Conservation (phyloP, 2,888 invertebrate species). For the Standfussiana lucernea region DNA sequence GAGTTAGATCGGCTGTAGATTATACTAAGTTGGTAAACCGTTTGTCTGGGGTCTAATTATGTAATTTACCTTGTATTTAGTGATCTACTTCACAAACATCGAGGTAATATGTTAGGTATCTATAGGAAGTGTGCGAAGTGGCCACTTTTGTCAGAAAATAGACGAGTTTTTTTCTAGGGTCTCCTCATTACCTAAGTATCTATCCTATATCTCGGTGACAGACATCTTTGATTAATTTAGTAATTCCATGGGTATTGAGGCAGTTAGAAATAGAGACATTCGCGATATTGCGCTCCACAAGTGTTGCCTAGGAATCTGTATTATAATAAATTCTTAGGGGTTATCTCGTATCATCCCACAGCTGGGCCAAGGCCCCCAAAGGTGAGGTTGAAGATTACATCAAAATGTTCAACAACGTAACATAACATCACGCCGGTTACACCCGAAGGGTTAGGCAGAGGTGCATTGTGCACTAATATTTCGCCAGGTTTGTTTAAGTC, state of each 20-base stretch:
- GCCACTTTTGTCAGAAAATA: background rate
- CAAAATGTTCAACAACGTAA: too few relatives aligned
- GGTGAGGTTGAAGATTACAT: background rate
- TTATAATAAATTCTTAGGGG: too few relatives aligned
- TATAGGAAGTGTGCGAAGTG: background rate
- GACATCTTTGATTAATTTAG: background rate
- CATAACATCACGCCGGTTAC: too few relatives aligned
- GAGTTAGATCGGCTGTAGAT: background rate
- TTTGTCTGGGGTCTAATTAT: conserved; percentile 11
- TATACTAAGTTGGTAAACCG: background rate
- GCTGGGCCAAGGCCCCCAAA: background rate
- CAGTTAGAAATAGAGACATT: background rate
- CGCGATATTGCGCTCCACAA: too few relatives aligned
- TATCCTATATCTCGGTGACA: background rate
- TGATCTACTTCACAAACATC: background rate
- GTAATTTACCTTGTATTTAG: background rate
- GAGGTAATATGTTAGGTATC: background rate
- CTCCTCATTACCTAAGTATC: background rate
- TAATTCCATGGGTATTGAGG: too few relatives aligned
- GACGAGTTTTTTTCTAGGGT: background rate
- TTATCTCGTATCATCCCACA: background rate
- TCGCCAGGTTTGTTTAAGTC: background rate
- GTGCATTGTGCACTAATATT: background rate
- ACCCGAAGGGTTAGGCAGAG: too few relatives aligned
- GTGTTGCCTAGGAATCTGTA: too few relatives aligned